Evolutionary conservation across 1,140 invertebrate species (phyloP).

Genomic region (Probaryconus sp.): DNA sequence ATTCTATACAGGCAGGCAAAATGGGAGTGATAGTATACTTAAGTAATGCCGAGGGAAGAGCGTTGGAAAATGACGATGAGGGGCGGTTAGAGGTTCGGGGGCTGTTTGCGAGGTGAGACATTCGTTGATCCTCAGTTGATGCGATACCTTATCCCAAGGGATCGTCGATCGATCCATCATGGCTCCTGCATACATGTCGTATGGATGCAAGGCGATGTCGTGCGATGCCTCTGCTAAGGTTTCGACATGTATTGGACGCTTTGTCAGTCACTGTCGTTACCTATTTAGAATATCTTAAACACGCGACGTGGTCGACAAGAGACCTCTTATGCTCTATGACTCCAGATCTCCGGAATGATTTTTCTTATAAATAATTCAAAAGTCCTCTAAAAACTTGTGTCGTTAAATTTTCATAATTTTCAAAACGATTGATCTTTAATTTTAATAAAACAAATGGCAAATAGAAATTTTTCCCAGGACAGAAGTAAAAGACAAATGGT

Average conservation of each 20-base stretch:
- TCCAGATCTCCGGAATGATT: conserved; percentile 22
- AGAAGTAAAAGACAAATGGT: too few relatives aligned
- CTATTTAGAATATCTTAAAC: conserved; percentile 62
- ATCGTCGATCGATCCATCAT: conserved; percentile 75
- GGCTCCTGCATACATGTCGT: conserved; percentile 57
- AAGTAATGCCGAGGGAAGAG: conserved; percentile 53
- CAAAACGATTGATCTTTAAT: too few relatives aligned
- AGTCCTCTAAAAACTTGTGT: too few relatives aligned
- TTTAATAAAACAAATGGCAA: too few relatives aligned
- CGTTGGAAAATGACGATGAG: conserved; percentile 36
- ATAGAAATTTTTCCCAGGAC: too few relatives aligned
- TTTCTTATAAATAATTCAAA: conserved; percentile 38
- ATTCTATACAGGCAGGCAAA: conserved; percentile 61
- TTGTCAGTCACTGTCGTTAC: conserved; percentile 55
- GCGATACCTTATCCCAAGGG: conserved; percentile 73
- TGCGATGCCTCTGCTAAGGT: conserved; percentile 36
- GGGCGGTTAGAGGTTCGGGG: conserved; percentile 32
- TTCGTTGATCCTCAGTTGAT: conserved; percentile 73
- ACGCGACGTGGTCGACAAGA: not conserved
- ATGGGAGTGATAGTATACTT: conserved; percentile 61
- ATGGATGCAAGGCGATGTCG: conserved; percentile 48
- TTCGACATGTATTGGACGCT: conserved; percentile 47
- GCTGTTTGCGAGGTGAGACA: conserved; percentile 63
- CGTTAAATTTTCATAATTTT: too few relatives aligned
- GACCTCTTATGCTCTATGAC: not conserved